Evolutionary conservation across 2,888 invertebrate species (phyloP), one percentile per base, ranked within the genome.

Genomic region (Mythimna albipuncta): DNA sequence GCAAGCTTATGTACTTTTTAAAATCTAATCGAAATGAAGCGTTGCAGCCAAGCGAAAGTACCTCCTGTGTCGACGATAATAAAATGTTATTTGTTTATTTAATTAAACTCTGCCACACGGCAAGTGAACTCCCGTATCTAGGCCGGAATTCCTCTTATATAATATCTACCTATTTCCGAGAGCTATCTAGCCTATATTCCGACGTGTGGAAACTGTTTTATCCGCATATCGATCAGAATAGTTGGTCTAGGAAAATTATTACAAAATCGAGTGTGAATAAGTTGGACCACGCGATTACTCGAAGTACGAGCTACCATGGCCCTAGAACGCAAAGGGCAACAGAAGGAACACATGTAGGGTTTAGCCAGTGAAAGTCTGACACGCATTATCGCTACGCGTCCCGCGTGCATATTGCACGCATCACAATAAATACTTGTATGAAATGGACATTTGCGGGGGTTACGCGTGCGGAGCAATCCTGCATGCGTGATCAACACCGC

Each of bases 31-130:
- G 11, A 41, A 61, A 61, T 7, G 2, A 7, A 13, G 61, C 61
- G 16, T 61, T 41, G 61, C 77, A 52, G 64, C 68, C 54, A 50
- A 35, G 77, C 81, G 82, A 81, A 81, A 61, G 10, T 70, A 77
- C 1, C 0, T 16, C 44, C 19, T 21, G 9, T 32, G 26, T 63
- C 32, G 19, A 52, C 13, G 6, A 7, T 38, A 4, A 2, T 47
- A 21, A 26, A 35, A 57, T 52, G 38, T 44, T 44, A 32, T 35
- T 32, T 50, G 11, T 32, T 66, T 26, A 7, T 32, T 66, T 26
- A 5, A 58, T 52, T 44, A 44, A 32, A 32, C 32, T 71, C 13
- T 19, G 13, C 32, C 47, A 54, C 13, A 52, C 11, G 9, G n/a
- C 13, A 54, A 9, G 44, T 35, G 13, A 38, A 38, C 7, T 67